Conservation (phyloP, 2,888 invertebrate species). For the Agrotis segetum region DNA sequence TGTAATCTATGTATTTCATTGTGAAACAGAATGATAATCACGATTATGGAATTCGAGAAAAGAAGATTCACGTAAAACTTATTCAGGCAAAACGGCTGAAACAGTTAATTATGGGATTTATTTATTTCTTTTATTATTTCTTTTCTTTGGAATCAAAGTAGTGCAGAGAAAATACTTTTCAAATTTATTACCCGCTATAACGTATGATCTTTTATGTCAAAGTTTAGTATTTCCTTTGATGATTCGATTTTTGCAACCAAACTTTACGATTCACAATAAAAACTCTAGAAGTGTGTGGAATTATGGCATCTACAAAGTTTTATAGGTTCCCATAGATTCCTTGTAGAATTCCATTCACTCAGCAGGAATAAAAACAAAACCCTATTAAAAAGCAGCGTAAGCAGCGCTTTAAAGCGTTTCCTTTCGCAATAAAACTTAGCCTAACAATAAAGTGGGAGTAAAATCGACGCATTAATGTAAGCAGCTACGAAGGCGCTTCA, state of each 20-base stretch:
- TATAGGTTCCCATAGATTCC: constrained; percentile 2
- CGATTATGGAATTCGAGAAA: background rate
- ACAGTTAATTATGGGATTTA: constrained; percentile 15
- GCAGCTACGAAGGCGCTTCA: constrained; percentile 46
- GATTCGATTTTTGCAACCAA: constrained; percentile 5
- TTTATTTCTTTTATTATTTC: background rate
- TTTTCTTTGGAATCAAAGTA: constrained; percentile 6
- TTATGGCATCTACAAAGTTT: constrained; percentile 43
- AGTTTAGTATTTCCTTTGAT: background rate
- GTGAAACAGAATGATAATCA: too few species aligned
- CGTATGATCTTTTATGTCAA: background rate
- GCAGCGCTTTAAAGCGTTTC: constrained; percentile 39
- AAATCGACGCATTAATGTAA: constrained; percentile 57
- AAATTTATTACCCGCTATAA: background rate
- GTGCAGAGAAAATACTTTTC: background rate
- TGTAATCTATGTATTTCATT: too few species aligned
- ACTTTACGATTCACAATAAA: constrained; percentile 26
- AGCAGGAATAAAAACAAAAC: constrained; percentile 28
- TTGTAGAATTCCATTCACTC: constrained; percentile 13
- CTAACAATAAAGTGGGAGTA: constrained; percentile 51
- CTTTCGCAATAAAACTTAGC: constrained; percentile 45
- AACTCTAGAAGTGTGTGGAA: constrained; percentile 12
- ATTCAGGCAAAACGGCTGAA: background rate
- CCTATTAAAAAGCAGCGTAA: constrained; percentile 15
- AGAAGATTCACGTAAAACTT: too few species aligned